Conservation (phyloP, 2,113 vertebrate genomes). For the Hyla sarda region DNA sequence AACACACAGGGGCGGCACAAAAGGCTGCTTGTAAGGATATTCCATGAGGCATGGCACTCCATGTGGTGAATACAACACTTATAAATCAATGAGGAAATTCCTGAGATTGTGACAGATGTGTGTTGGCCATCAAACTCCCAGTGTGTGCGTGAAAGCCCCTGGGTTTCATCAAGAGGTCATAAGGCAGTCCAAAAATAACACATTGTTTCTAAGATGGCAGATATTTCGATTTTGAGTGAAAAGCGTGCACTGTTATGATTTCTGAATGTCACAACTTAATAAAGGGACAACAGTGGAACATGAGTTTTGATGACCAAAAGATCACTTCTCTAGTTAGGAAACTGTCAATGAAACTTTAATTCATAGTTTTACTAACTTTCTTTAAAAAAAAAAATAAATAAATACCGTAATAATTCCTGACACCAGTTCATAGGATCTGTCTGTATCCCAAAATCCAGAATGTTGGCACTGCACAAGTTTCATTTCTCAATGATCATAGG, state of each 20-base stretch:
- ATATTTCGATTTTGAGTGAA: slow-evolving; percentile 34
- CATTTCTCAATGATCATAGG: too few species aligned
- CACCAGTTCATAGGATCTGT: neutral
- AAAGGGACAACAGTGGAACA: neutral
- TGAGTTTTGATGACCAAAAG: neutral
- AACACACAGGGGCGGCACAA: slow-evolving; percentile 53
- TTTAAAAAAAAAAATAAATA: too few species aligned
- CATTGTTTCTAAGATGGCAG: slow-evolving; percentile 29
- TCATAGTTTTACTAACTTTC: neutral
- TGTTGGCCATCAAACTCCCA: slow-evolving; percentile 13
- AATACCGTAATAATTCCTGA: too few species aligned
- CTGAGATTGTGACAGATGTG: slow-evolving; percentile 55
- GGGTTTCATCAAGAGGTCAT: slow-evolving; percentile 37
- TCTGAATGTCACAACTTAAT: slow-evolving; percentile 16
- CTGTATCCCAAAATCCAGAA: neutral
- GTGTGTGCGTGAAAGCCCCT: slow-evolving; percentile 15
- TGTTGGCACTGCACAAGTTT: neutral
- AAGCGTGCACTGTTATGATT: slow-evolving; percentile 8
- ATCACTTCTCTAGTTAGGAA: neutral
- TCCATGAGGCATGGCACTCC: slow-evolving; percentile 41
- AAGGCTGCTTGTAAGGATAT: slow-evolving; percentile 56
- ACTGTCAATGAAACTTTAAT: neutral
- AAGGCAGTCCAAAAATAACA: slow-evolving; percentile 26
- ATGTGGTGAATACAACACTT: slow-evolving; percentile 54
- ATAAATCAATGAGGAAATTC: slow-evolving; percentile 58